phyloP scores from a whole-genome alignment of 2,797 vertebrate genomes.

The Podarcis lilfordi region DNA sequence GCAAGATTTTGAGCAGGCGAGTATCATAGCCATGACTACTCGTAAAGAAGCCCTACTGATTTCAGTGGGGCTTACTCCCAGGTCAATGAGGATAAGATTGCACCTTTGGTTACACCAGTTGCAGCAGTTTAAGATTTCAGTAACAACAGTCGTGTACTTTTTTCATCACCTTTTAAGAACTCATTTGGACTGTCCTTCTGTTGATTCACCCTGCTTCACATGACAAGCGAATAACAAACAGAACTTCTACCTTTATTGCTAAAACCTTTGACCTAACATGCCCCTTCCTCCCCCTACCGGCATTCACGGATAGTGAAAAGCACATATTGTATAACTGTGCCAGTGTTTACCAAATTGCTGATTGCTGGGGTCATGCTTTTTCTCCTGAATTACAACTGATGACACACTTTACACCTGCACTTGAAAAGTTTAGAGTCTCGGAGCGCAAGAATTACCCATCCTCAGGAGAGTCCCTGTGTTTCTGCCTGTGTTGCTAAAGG shows the following conservation, averaged over 20 bases:
- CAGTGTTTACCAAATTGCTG: not conserved
- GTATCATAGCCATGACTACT: not conserved
- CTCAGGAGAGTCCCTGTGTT: not conserved
- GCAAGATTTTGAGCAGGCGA: not conserved
- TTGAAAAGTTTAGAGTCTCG: not conserved
- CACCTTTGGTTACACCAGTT: not conserved
- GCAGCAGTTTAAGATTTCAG: not conserved
- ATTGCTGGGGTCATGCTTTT: not conserved
- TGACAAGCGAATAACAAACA: not conserved
- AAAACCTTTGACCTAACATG: not conserved
- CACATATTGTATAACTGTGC: not conserved
- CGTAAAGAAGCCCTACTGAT: no score
- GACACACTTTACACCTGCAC: not conserved
- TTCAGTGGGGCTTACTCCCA: not conserved
- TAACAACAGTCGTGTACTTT: not conserved
- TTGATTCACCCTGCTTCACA: fast-evolving
- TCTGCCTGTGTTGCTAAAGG: not conserved
- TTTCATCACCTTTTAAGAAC: not conserved
- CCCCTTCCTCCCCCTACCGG: not conserved
- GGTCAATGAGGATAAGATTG: not conserved
- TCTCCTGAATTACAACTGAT: not conserved
- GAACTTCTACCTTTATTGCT: not conserved
- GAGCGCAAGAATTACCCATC: not conserved
- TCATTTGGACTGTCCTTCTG: not conserved
- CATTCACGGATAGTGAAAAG: not conserved